Conservation (phyloP, 2,113 vertebrate species). For the Microcebus ravelobensis region DNA sequence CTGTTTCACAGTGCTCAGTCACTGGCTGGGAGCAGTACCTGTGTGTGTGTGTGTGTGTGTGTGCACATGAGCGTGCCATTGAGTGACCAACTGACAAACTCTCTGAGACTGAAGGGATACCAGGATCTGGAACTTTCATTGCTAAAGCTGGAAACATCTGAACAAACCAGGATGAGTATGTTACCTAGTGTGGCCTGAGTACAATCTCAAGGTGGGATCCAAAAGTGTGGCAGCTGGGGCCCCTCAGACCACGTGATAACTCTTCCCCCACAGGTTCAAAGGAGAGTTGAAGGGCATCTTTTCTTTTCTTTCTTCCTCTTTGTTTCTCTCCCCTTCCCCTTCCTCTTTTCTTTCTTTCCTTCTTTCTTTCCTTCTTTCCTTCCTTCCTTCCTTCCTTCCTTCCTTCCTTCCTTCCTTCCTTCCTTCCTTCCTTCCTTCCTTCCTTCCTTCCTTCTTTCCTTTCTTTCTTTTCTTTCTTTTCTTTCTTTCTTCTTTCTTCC, state of each 20-base stretch:
- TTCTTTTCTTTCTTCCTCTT: no score
- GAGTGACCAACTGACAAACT: not conserved
- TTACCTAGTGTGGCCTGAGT: not conserved
- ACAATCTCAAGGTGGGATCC: not conserved
- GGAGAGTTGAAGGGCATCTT: not conserved
- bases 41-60: not conserved
- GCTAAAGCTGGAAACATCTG: not conserved
- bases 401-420: no score
- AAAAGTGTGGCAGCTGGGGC: not conserved
- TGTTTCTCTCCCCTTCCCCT: no score
- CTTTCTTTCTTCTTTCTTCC: no score
- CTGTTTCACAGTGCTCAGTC: no score
- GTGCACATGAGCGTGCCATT: no score
- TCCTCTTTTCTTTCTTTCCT: fast-evolving
- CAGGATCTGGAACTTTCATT: not conserved
- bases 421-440: no score
- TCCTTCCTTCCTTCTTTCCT: no score
- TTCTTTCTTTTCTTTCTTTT: no score
- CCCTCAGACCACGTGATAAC: not conserved
- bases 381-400: no score
- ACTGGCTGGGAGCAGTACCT: not conserved
- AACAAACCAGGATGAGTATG: not conserved
- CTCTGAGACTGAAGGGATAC: not conserved
- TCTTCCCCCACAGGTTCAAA: not conserved
- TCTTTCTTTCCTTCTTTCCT: fast-evolving